Percentiles rank a stretch among this genome's conserved stretches.
phyloP scores from a whole-genome alignment of 2,113 vertebrate species.

The Melanerpes aurifrons region DNA sequence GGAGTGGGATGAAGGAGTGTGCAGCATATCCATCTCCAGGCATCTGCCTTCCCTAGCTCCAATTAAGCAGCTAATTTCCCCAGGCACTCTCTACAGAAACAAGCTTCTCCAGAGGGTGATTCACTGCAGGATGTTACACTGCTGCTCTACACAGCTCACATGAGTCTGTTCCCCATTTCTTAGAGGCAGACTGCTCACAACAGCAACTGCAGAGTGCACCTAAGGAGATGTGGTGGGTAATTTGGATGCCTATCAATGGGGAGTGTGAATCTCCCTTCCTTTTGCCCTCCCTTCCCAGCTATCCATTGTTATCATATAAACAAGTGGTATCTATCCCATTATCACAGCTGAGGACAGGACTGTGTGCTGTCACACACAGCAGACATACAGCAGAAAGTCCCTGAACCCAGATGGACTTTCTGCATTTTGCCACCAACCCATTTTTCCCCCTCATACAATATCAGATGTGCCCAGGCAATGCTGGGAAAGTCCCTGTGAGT shows the following conservation, averaged over 20 bases:
- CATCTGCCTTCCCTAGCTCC: background rate
- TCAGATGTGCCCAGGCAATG: background rate
- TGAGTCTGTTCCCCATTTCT: background rate
- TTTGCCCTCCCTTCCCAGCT: background rate
- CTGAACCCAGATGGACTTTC: background rate
- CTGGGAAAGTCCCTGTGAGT: background rate
- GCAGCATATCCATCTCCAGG: background rate
- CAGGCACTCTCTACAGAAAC: background rate
- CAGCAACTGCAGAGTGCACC: background rate
- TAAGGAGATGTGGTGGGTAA: background rate
- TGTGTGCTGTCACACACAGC: background rate
- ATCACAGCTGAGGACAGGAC: background rate
- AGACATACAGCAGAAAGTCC: background rate
- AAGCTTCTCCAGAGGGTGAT: background rate
- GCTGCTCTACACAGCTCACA: background rate
- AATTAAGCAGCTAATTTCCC: constrained; percentile 9
- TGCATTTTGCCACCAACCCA: background rate
- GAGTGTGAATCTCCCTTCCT: background rate
- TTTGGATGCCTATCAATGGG: background rate
- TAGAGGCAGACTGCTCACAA: background rate
- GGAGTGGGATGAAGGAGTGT: background rate
- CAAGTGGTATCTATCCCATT: background rate
- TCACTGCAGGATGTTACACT: background rate
- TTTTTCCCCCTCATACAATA: background rate
- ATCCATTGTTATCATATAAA: background rate